Base-by-base conservation (phyloP, 2,113 vertebrate species). In the Cavia aperea region DNA sequence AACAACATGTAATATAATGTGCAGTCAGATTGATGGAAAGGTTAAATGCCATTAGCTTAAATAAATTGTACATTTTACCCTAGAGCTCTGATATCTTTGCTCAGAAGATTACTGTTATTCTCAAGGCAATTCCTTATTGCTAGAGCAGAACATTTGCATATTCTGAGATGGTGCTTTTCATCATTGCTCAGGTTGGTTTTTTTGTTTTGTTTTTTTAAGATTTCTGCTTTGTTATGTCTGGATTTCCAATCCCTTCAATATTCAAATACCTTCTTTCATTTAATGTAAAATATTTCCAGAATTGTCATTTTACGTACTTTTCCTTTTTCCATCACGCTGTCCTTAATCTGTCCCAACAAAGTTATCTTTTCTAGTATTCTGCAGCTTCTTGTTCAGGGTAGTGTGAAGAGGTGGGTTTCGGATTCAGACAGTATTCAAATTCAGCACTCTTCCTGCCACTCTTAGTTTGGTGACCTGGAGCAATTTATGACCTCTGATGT, bases 381-480 rank as follows among this genome's bases (percentile, higher is more conserved):
- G 51, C 36, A 70, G 15, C 65, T 90, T 56, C 60, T 33, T 83
- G 0, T 82, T 89, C 51, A 39, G 56, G 8, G 24, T 88, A 39
- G 11, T 83, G 1, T 43, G 33, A 81, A 51, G 43, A 94, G 81
- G 8, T 66, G 21, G 39, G 9, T 19, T 86, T 82, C 75, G 10
- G n/a, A 81, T 87, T 92, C 29, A 93, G 16, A 39, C 85, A 36
- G 21, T 81, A 75, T 81, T 92, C 58, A 86, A n/a, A 81, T 63
- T 62, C 43, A 81, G 7, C 62, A 51, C 49, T 84, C 3, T 58
- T 72, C 2, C 46, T 90, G 70, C 1, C 31, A 16, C 43, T 60
- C 1, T 70, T 86, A 82, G 13, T 36, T 94, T 56, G 81, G 33
- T 94, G 87, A 94, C n/a, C 60, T 54, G 83, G 51, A 94, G 56